Evolutionary conservation across 2,113 vertebrate genomes (phyloP), one percentile per base, ranked within the genome.

Genomic region (Perognathus longimembris): DNA sequence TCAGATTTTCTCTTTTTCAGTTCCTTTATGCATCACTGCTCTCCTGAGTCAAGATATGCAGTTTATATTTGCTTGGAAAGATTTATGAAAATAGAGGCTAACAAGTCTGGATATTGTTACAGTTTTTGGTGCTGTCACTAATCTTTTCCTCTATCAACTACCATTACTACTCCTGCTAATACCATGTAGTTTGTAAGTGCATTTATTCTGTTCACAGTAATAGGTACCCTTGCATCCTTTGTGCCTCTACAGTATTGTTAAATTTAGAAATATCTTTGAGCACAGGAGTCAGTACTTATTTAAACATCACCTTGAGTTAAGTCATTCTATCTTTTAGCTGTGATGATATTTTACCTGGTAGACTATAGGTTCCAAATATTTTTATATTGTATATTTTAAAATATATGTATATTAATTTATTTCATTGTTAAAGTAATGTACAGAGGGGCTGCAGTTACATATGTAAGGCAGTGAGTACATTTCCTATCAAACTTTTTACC

Each of bases 181-280:
- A 61, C 71, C 22, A 21, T 12, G 20, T 20, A 67, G 63, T 59
- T 24, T 36, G 7, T 61, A 57, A 88, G 28, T 84, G 30, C 1
- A 18, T 69, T 40, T 83, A 57, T 74, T 88, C 28, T 75, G 20
- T 77, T 76, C 79, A 86, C 12, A 80, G 26, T 38, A 36, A 22
- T 57, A 50, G 21, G 36, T 11, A 76, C 24, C 40, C 57, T 89
- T 75, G 1, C 57, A 18, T 50, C 11, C 45, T 24, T 40, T 83
- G 20, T 91, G 42, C 59, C 17, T 36, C 54, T 28, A 14, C 88
- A 89, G 61, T 18, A n/a, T 89, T 94, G 83, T 63, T 18, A 24
- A 79, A 90, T 73, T 93, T 87, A 59, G 30, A 94, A n/a, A 71
- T 34, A 24, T 80, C 17, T 87, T 82, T 30, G 77, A 40, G 42